These are phyloP conservation scores for Sisyra terminalis DNA, from an alignment of 2,888 invertebrate species.

Conservation along the genomic window DNA sequence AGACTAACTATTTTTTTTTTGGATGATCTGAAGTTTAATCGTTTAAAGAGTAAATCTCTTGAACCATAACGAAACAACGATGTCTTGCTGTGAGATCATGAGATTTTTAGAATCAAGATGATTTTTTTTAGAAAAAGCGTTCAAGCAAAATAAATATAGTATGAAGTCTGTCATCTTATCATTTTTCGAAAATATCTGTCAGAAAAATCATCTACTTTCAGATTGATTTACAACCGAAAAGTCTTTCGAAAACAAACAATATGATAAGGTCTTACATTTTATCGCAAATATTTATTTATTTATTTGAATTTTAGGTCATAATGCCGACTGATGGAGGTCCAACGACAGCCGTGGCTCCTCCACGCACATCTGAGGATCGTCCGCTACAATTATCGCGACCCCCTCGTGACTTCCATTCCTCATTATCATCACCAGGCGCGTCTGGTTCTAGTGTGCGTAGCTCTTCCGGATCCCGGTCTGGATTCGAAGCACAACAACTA, in stretches of 20 bases:
- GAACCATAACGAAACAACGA: too few species aligned
- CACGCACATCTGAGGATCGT: conserved; percentile 21
- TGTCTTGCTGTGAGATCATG: too few species aligned
- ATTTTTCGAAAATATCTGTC: too few species aligned
- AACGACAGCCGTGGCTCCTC: conserved; percentile 8
- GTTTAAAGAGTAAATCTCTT: too few species aligned
- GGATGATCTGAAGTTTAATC: too few species aligned
- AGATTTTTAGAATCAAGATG: too few species aligned
- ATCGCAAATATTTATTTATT: not conserved
- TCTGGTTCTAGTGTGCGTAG: conserved; percentile 30
- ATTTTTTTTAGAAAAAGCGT: too few species aligned
- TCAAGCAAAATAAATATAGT: too few species aligned
- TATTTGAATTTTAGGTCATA: conserved; percentile 9
- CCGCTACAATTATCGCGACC: conserved; percentile 34
- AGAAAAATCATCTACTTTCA: too few species aligned
- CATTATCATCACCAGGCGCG: conserved; percentile 34
- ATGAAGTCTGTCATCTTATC: too few species aligned
- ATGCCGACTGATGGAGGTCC: conserved; percentile 11
- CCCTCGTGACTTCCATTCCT: conserved; percentile 25
- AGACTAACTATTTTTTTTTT: too few species aligned
- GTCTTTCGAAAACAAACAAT: not conserved
- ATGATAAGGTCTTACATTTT: not conserved
- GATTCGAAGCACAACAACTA: conserved; percentile 44
- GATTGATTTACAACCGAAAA: too few species aligned
- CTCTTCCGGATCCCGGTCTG: conserved; percentile 34